Evolutionary conservation across 1,140 invertebrate species (phyloP), one percentile per base, ranked within the genome.

Genomic region (Pogonomyrmex barbatus): DNA sequence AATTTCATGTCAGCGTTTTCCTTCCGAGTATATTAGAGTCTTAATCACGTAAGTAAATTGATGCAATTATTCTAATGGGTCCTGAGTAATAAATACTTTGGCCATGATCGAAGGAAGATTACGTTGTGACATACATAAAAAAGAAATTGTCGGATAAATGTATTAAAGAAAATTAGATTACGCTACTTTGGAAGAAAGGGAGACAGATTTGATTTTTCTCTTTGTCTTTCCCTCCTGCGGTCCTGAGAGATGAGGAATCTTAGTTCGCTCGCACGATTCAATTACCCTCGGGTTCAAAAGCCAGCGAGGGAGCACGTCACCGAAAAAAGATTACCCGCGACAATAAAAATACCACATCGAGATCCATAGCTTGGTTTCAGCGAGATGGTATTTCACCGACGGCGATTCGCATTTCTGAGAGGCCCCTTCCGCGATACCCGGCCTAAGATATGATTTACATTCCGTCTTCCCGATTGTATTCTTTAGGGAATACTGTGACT

Each of bases 341-440:
- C 79, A 82, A 82, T 73, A 82, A 82, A 73, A 82, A 73, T 73
- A 82, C 67, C 67, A n/a, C 30, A 33, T 14, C 79, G 54, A 12
- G 71, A 65, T 50, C 79, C n/a, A 33, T 39, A 30, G 6, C 14
- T 24, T 24, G n/a, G 39, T 39, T 58, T 52, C 30, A 14, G 45
- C 6, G 45, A 45, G 45, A 17, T 12, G 39, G 47, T 68, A 42
- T 81, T 78, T 42, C 39, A 47, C 9, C 14, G 42, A 54, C 79
- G 52, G 33, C 39, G n/a, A 73, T 60, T 56, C 54, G 42, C 39
- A 62, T 83, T 82, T 73, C 79, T 50, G 14, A 39, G 54, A 39
- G 54, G 36, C 52, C 56, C 56, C n/a, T 58, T 17, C 0, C 39
- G 42, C 65, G 30, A 4, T 60, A 73, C 12, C 24, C 68, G 14